Evolutionary conservation across 2,797 vertebrate species (phyloP).

Genomic region (Mus minutoides): DNA sequence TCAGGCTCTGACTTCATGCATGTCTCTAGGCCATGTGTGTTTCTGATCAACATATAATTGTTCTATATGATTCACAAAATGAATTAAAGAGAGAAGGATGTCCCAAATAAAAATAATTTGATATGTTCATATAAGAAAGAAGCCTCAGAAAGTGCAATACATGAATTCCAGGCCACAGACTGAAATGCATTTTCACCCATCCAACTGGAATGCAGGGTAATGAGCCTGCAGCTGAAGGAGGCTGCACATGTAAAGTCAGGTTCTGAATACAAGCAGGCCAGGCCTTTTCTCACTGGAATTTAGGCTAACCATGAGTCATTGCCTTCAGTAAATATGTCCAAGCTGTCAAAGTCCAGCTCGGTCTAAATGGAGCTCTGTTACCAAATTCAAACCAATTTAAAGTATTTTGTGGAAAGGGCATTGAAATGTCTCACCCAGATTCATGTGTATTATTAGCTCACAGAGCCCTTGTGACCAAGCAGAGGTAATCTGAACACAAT

Average conservation of each 20-base stretch:
- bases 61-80: conserved; percentile 80
- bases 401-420: conserved; percentile 54
- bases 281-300: conserved; percentile 79
- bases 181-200: conserved; percentile 87
- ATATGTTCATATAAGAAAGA: conserved; percentile 87
- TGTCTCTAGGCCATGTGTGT: conserved; percentile 65
- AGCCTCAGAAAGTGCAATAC: conserved; percentile 84
- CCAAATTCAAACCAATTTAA: conserved; percentile 83
- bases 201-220: conserved; percentile 85
- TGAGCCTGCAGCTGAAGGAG: conserved; percentile 86
- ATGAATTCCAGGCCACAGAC: conserved; percentile 86
- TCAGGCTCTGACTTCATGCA: conserved; percentile 64
- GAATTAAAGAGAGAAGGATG: conserved; percentile 80
- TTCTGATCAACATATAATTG: conserved; percentile 67
- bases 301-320: conserved; percentile 86
- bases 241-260: conserved; percentile 85
- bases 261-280: conserved; percentile 80
- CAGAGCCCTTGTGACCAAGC: conserved; percentile 12
- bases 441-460: neutral
- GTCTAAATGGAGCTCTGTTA: conserved; percentile 80
- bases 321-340: conserved; percentile 86
- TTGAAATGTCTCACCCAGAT: conserved; percentile 1
- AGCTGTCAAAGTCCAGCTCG: conserved; percentile 82
- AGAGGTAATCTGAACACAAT: conserved; percentile 5
- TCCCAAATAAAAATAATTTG: conserved; percentile 83